Conservation (phyloP, 2,888 invertebrate genomes). For the Boloria selene region DNA sequence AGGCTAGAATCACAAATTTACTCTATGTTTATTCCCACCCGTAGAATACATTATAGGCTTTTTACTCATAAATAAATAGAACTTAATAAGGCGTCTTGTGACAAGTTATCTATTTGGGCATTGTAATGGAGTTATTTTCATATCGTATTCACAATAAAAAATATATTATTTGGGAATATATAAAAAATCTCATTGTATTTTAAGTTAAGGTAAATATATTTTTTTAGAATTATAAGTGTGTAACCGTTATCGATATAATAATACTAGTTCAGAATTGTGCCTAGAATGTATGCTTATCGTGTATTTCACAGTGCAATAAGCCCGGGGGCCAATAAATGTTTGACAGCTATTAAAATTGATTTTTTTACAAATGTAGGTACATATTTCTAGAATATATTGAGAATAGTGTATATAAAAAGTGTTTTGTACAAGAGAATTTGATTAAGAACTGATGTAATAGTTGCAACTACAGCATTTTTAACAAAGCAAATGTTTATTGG, state of each 20-base stretch:
- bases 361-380: constrained; percentile 3
- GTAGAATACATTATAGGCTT: constrained; percentile 9
- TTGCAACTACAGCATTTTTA: not conserved
- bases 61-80: not conserved
- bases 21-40: constrained; percentile 16
- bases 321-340: constrained; percentile 30
- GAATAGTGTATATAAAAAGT: not conserved
- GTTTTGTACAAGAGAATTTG: not conserved
- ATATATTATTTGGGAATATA: constrained; percentile 31
- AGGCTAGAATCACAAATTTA: not conserved
- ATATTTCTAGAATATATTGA: not conserved
- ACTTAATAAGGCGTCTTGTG: not conserved
- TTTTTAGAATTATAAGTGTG: constrained; percentile 62
- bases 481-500: constrained; percentile 26
- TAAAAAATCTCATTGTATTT: constrained; percentile 48
- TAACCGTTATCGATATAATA: constrained; percentile 57
- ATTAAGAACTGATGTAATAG: not conserved
- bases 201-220: constrained; percentile 56
- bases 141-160: constrained; percentile 40
- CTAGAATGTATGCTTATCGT: constrained; percentile 78
- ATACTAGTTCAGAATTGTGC: constrained; percentile 76
- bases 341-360: not conserved
- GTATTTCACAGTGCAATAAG: constrained; percentile 79
- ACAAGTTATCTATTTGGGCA: constrained; percentile 21
- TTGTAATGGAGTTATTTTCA: constrained; percentile 39